Evolutionary conservation across 2,797 vertebrate species (phyloP), one percentile per base, ranked within the genome.

Genomic region (Sebastiscus albofasciatus): DNA sequence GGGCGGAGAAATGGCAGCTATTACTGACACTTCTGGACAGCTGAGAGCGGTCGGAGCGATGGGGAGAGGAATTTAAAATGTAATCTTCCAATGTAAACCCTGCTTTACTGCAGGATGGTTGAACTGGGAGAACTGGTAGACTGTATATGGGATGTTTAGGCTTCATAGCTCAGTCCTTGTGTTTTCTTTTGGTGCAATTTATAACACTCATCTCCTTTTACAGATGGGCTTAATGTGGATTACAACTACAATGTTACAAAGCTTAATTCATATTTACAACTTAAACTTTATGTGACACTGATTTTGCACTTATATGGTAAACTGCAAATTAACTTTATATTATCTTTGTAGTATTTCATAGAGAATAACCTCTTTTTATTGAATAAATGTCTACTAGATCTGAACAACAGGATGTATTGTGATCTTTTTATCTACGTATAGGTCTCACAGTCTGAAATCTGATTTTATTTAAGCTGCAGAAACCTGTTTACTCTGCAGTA

Each of bases 341-440:
- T 10, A 69, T 77, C 46, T 79, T 64, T 67, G 64, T 78, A 8
- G 29, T 87, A 46, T 85, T 87, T 74, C 82, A 64, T 84, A 86
- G 89, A 80, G 66, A 87, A 68, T 59, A 80, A 77, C 42, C 1
- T 59, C 31, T 31, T 83, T 88, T 58, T 66, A 75, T 13, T 82
- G 26, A 93, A 90, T 93, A 93, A 92, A 92, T 2, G 16, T 71
- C 13, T 76, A 60, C 42, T 20, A 61, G 3, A 66, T 64, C 34
- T 67, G 34, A 79, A 6, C 4, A 68, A 82, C 46, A 60, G 4
- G 5, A 7, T 34, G 54, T 13, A 13, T 10, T 60, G 29, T 39
- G 11, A 71, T 69, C 8, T 55, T 29, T 22, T 61, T 22, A 58
- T 58, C 4, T 24, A 16, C 13, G 8, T 34, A 0, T 13, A 10